Conservation (phyloP, 2,888 invertebrate genomes). For the Ariolimax columbianus region DNA sequence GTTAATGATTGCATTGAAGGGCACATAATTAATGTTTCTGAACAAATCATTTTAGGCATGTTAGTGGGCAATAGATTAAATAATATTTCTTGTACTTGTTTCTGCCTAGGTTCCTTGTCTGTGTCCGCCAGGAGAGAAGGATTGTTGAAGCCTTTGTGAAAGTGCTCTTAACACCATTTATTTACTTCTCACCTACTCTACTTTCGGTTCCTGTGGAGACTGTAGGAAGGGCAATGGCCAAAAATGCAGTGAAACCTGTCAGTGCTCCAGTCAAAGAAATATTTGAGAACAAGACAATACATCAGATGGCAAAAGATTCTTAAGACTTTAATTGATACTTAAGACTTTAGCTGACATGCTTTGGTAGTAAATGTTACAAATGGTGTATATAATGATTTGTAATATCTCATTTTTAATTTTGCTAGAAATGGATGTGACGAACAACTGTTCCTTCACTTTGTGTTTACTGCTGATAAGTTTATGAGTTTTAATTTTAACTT, state of each 20-base stretch:
- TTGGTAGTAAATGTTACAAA: too few species aligned
- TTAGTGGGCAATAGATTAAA: too few species aligned
- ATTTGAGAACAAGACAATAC: conserved; percentile 75
- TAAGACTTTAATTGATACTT: too few species aligned
- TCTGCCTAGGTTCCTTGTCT: neutral
- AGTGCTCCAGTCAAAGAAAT: conserved; percentile 60
- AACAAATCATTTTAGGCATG: too few species aligned
- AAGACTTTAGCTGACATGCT: too few species aligned
- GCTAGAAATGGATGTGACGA: too few species aligned
- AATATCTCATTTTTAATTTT: neutral
- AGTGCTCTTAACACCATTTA: conserved; percentile 72
- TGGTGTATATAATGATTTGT: too few species aligned
- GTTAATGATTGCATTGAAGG: too few species aligned
- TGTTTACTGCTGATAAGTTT: too few species aligned
- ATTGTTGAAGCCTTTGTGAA: conserved; percentile 42
- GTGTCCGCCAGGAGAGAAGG: neutral
- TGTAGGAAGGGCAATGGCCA: conserved; percentile 75
- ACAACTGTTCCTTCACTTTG: too few species aligned
- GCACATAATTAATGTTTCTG: too few species aligned
- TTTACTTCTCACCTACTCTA: conserved; percentile 72
- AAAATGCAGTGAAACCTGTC: conserved; percentile 63
- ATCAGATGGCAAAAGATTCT: conserved; percentile 39
- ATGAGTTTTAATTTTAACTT: too few species aligned
- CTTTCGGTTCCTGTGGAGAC: conserved; percentile 72
- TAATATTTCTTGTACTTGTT: neutral